Conservation (phyloP, 2,888 invertebrate genomes). For the Poecilobothrus nobilitatus region DNA sequence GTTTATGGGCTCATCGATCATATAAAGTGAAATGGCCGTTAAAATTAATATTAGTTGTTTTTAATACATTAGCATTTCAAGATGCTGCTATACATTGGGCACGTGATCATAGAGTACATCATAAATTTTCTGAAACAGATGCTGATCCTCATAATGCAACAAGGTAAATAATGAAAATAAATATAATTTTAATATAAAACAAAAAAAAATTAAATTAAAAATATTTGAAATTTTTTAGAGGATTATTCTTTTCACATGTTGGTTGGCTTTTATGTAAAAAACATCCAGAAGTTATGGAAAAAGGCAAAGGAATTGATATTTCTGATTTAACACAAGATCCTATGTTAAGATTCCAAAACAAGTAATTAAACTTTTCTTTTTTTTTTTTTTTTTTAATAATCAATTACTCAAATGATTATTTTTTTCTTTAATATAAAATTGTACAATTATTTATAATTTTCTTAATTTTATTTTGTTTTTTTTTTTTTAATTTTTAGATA, state of each 20-base stretch:
- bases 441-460: neutral
- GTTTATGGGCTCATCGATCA: slow-evolving; percentile 91
- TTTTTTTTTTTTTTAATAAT: neutral
- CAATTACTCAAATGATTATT: neutral
- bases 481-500: slow-evolving; percentile 56
- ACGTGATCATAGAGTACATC: slow-evolving; percentile 76
- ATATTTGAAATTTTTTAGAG: slow-evolving; percentile 46
- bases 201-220: neutral
- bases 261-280: slow-evolving; percentile 90
- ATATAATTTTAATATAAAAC: neutral
- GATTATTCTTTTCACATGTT: slow-evolving; percentile 93
- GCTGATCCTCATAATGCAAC: slow-evolving; percentile 91
- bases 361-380: slow-evolving; percentile 48
- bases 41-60: slow-evolving; percentile 64
- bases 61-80: slow-evolving; percentile 88
- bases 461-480: slow-evolving; percentile 10
- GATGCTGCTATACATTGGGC: slow-evolving; percentile 72
- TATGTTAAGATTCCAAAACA: slow-evolving; percentile 78
- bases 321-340: slow-evolving; percentile 76
- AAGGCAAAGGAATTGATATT: slow-evolving; percentile 77
- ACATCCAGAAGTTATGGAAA: slow-evolving; percentile 79
- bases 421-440: neutral
- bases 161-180: slow-evolving; percentile 24
- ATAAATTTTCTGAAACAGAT: slow-evolving; percentile 88
- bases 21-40: slow-evolving; percentile 93